A percentile compares a stretch with the other conserved stretches of the same genome.
phyloP scores from a whole-genome alignment of 1,140 invertebrate genomes.

The Alviniconcha marisindica region DNA sequence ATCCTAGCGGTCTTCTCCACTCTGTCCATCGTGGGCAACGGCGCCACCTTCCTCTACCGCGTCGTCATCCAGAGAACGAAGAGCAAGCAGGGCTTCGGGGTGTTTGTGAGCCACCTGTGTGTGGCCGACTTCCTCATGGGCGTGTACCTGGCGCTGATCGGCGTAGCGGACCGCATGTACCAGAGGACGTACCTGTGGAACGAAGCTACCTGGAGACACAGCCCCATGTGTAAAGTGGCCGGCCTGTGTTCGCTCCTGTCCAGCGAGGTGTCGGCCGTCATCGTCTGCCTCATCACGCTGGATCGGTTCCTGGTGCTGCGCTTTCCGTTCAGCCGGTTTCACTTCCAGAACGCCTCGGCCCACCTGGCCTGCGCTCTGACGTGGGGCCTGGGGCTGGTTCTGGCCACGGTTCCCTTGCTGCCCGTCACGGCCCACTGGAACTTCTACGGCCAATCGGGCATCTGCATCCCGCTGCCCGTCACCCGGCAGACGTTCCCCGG shows the following conservation, averaged over 20 bases:
- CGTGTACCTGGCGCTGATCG: neutral
- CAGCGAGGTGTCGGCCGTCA: neutral
- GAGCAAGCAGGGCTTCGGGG: neutral
- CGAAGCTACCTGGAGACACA: neutral
- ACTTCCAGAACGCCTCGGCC: neutral
- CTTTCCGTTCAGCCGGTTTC: neutral
- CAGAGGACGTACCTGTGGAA: neutral
- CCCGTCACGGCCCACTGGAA: too few relatives aligned
- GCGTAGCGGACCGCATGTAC: neutral
- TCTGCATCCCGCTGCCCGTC: too few relatives aligned
- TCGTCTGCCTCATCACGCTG: neutral
- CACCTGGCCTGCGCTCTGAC: neutral
- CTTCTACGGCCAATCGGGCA: too few relatives aligned
- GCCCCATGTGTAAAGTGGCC: neutral
- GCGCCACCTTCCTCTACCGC: neutral
- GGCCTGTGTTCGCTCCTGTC: neutral
- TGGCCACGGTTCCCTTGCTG: too few relatives aligned
- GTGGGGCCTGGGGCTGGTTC: too few relatives aligned
- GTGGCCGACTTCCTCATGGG: conserved; percentile 3
- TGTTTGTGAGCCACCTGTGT: neutral
- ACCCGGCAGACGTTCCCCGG: too few relatives aligned
- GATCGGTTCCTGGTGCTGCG: neutral
- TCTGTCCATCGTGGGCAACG: neutral
- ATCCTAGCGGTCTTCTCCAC: neutral
- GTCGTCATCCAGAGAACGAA: neutral